Evolutionary conservation across 2,797 vertebrate species (phyloP).

Genomic region (Rhynchonycteris naso): DNA sequence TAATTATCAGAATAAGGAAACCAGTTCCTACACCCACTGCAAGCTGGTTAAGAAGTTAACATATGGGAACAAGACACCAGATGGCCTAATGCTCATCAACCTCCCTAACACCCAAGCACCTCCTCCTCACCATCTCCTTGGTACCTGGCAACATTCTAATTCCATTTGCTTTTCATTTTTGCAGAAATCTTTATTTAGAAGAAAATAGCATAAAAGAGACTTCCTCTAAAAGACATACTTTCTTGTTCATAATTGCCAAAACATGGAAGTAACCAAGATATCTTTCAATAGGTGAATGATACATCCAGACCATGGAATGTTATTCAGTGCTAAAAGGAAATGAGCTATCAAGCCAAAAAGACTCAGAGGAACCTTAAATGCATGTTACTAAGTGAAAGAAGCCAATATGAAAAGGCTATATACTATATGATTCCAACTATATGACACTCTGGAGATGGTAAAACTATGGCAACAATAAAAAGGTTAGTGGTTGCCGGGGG

Average conservation of each 20-base stretch:
- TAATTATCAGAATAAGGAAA: too few species aligned
- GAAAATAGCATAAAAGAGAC: neutral
- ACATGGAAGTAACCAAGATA: neutral
- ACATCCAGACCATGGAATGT: neutral
- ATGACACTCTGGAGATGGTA: neutral
- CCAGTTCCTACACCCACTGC: fast-evolving
- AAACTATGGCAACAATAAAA: neutral
- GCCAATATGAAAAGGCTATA: neutral
- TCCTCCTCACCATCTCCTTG: neutral
- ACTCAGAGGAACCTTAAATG: neutral
- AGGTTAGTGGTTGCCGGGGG: neutral
- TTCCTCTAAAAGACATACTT: neutral
- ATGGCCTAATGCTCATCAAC: fast-evolving
- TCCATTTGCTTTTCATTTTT: neutral
- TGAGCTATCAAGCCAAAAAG: neutral
- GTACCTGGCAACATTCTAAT: neutral
- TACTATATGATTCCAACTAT: neutral
- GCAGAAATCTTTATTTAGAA: neutral
- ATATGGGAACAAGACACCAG: fast-evolving
- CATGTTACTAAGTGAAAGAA: neutral
- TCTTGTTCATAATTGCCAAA: neutral
- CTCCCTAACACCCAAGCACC: neutral
- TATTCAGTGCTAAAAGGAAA: neutral
- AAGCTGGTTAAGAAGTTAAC: neutral
- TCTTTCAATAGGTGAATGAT: neutral